These are phyloP conservation scores for Euplagia quadripunctaria DNA, from an alignment of 2,888 invertebrate genomes.

Conservation along the genomic window DNA sequence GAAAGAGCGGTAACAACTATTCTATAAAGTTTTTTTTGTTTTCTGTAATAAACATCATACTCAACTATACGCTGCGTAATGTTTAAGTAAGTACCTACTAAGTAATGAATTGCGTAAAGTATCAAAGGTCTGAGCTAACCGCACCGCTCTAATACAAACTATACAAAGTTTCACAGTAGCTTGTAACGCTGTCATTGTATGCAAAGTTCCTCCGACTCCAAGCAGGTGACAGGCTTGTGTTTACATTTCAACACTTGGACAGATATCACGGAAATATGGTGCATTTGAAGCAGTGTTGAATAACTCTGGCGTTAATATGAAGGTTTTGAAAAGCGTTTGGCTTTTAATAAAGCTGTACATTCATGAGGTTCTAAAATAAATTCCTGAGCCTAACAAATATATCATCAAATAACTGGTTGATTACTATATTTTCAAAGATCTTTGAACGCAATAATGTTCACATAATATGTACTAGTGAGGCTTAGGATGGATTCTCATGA, in stretches of 20 bases:
- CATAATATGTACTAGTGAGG: too few species aligned
- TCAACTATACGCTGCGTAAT: background rate
- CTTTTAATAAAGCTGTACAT: background rate
- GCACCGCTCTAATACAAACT: slow-evolving; percentile 40
- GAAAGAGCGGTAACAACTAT: too few species aligned
- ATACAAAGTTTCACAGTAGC: slow-evolving; percentile 60
- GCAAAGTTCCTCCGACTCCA: slow-evolving; percentile 71
- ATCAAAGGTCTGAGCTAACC: slow-evolving; percentile 31
- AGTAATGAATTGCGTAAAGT: slow-evolving; percentile 27
- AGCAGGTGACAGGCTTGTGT: slow-evolving; percentile 63
- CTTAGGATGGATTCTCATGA: too few species aligned
- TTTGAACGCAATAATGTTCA: too few species aligned
- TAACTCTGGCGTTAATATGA: slow-evolving; percentile 43
- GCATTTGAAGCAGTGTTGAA: slow-evolving; percentile 45
- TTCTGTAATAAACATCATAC: background rate
- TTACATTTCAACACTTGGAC: slow-evolving; percentile 57
- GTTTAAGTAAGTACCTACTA: background rate
- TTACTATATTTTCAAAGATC: background rate
- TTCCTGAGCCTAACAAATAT: too few species aligned
- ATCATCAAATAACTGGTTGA: too few species aligned
- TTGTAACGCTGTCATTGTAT: slow-evolving; percentile 81
- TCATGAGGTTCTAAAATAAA: background rate
- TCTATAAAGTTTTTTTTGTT: too few species aligned
- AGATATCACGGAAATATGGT: slow-evolving; percentile 50
- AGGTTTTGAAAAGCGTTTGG: slow-evolving; percentile 24